Base-by-base conservation (phyloP, 2,888 invertebrate species). In the Rhagonycha lutea region DNA sequence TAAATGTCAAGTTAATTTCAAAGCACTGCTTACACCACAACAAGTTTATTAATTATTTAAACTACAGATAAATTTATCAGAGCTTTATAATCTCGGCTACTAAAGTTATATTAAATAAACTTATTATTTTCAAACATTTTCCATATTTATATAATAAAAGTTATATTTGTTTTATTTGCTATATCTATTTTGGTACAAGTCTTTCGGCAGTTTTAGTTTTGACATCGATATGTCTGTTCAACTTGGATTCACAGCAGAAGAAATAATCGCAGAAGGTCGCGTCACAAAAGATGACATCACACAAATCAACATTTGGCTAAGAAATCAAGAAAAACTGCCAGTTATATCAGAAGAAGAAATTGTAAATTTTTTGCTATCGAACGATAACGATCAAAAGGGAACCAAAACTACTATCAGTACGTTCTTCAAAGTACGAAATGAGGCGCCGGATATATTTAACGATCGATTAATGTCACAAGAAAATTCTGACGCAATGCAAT, bases 401-500 rank as follows among this genome's bases (percentile, higher is more conserved):
- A 62, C 62, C 11, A 62, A 62, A 62, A 18, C 7, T 3, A 62
- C 62, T 1, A 62, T 62, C 9, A 14, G 3, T 18, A 3, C 62
- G 10, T 62, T 18, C 5, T 18, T 18, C n/a, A 7, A 11, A 4
- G 3, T 62, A 62, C 62, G 62, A 62, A 62, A 62, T 8, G 14
- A 14, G 18, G 23, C 18, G 8, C 62, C 62, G 3, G 18, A 18
- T 18, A 14, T 62, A 62, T 62, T 62, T 18, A 62, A 23, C 23
- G 18, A 62, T 10, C 11, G 62, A 14, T 9, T 18, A 5, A n/a
- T 62, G 8, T 9, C 28, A 9, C 9, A 9, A 14, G 18, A 62
- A 62, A 11, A 62, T 62, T 10, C 3, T 4, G 14, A 14, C 11
- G 4, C 23, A 10, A 14, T 14, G 11, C 14, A 14, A 92, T 93